Base-by-base conservation (phyloP, 1,140 invertebrate genomes). In the Drosophila tani region DNA sequence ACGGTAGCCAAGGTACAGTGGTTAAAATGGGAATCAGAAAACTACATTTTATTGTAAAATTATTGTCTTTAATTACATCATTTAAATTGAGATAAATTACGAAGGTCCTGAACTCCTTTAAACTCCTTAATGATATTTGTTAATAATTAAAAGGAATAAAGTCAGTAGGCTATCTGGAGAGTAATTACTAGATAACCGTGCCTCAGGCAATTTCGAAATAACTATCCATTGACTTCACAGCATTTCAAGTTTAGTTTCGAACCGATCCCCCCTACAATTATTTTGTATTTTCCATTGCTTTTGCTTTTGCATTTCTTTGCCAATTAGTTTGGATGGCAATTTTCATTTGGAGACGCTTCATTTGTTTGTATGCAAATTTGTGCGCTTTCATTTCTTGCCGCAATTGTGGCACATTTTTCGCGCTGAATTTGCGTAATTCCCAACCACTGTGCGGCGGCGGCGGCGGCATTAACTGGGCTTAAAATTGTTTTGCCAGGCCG, bases 401-500 rank as follows among this genome's bases (percentile, higher is more conserved):
- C 53, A 27, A 41, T 38, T 35, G 45, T 32, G 6, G 27, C 35
- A 19, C 35, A 76, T 77, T 59, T 59, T 76, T 58, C 38, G 55
- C 24, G 63, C 29, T 41, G 49, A 32, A 78, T 64, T 74, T 45
- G n/a, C 38, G 29, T 27, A 60, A 32, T 40, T 60, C 63, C 27
- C 41, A 56, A 40, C 71, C 83, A 86, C 80, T 88, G 83, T 86
- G 81, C 83, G 76, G 38, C 82, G 32, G 29, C 29, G 29, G 29
- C 29, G 29, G 32, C 32, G 73, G 79, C 81, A 87, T 81, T 80
- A 84, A 87, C 74, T 87, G 84, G 84, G 84, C 85, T 87, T 90
- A 84, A 88, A 90, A 88, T 88, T 88, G 85, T 88, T 88, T 88
- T 88, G 75, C 81, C 81, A 78, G 69, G 84, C 78, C 69, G 81